Conservation (phyloP, 1,140 invertebrate species). For the Aleiodes sp. region DNA sequence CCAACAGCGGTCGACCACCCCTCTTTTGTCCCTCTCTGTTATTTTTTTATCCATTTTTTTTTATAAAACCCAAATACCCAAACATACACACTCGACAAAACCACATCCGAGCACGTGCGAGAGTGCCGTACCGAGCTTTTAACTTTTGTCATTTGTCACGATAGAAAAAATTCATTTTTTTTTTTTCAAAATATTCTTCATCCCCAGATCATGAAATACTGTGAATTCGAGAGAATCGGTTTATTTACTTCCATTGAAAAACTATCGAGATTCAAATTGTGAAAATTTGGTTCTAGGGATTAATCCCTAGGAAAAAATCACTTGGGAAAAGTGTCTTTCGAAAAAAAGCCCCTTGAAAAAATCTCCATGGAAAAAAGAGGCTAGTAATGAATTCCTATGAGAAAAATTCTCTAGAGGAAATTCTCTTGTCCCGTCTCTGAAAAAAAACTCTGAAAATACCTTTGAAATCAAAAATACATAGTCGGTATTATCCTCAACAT, state of each 20-base stretch:
- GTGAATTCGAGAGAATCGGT: too few relatives aligned
- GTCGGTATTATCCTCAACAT: too few relatives aligned
- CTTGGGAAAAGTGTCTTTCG: background rate
- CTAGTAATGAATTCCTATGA: too few relatives aligned
- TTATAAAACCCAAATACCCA: background rate
- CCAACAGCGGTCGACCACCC: conserved; percentile 24
- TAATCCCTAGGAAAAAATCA: background rate
- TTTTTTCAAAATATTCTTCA: conserved; percentile 36
- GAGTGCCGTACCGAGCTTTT: background rate
- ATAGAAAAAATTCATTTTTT: conserved; percentile 33
- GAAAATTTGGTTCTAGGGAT: too few relatives aligned
- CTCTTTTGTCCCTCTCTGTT: background rate
- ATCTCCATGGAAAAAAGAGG: background rate
- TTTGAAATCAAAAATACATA: too few relatives aligned
- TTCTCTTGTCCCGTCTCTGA: too few relatives aligned
- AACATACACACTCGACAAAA: conserved; percentile 14
- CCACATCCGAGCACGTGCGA: background rate
- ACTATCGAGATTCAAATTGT: background rate
- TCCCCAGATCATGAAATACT: background rate
- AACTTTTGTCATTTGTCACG: conserved; percentile 31
- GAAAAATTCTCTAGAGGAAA: too few relatives aligned
- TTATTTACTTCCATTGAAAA: background rate
- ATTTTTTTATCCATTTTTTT: conserved; percentile 32
- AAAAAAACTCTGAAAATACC: too few relatives aligned
- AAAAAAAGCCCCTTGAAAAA: background rate